Evolutionary conservation across 2,113 vertebrate genomes (phyloP).

Genomic region (Illadopsis cleaveri): DNA sequence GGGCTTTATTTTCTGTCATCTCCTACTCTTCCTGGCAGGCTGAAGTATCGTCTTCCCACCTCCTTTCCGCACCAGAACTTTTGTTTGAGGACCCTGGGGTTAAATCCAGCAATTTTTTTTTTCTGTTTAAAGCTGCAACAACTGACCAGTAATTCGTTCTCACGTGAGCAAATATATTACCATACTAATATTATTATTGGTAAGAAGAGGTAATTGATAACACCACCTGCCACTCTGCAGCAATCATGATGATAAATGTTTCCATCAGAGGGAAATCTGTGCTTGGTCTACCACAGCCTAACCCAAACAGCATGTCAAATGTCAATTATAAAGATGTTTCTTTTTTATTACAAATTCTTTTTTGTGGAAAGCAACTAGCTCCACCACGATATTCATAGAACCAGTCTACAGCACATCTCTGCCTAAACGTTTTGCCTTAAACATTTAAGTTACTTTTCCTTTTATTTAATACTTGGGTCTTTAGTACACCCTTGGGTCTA

Average conservation of each 20-base stretch:
- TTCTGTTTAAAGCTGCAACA: slow-evolving; percentile 46
- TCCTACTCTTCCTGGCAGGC: neutral
- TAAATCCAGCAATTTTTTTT: slow-evolving; percentile 46
- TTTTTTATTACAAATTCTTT: slow-evolving; percentile 62
- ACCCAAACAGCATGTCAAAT: slow-evolving; percentile 79
- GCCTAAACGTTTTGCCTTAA: slow-evolving; percentile 2
- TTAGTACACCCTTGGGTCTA: neutral
- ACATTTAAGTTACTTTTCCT: neutral
- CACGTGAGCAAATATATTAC: slow-evolving; percentile 78
- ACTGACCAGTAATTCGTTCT: slow-evolving; percentile 71
- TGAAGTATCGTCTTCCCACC: neutral
- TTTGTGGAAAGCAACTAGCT: neutral
- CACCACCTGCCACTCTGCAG: slow-evolving; percentile 81
- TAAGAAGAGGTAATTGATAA: slow-evolving; percentile 82
- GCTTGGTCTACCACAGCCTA: slow-evolving; percentile 75
- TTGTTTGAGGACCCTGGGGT: slow-evolving; percentile 46
- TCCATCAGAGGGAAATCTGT: slow-evolving; percentile 80
- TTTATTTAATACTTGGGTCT: neutral
- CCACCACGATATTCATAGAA: neutral
- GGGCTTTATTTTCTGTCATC: slow-evolving; percentile 7
- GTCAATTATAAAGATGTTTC: slow-evolving; percentile 82
- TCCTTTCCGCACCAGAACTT: slow-evolving; percentile 29
- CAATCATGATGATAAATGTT: slow-evolving; percentile 84
- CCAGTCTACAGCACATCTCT: neutral
- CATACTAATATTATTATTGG: slow-evolving; percentile 86